Base-by-base conservation (phyloP, 1,140 invertebrate species). In the Ips nitidus region DNA sequence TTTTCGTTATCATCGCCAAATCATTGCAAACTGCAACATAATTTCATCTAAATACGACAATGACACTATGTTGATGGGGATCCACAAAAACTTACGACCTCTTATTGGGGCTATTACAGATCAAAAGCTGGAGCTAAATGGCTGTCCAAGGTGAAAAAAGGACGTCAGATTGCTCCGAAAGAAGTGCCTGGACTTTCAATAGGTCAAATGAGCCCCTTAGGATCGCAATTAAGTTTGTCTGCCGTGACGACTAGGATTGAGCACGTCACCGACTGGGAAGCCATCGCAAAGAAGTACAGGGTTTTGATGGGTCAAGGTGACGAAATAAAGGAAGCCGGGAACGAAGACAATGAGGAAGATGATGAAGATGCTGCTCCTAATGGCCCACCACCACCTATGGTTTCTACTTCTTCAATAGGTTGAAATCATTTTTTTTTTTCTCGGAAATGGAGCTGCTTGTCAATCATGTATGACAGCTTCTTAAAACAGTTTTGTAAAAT, bases 261-360 rank as follows among this genome's bases (percentile, higher is more conserved):
- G 79, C 94, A 93, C 75, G 93, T 96, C 0, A 90, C 93, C 2
- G 94, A 97, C 79, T 97, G 94, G 94, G 90, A 93, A 73, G 83
- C 88, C 1, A 95, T 97, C 40, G 90, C 93, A 4, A 92, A 92
- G 80, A 94, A 94, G 76, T 97, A 95, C 78, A 85, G 93, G n/a
- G 88, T 89, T 0, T 82, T 95, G 1, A 88, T 89, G 77, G 89
- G 92, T 4, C 87, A 88, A 60, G 81, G 86, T 3, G 85, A 88
- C 52, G 87, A 88, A 45, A 82, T 85, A 1, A 78, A 80, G 2
- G 76, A 84, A 6, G 85, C 84, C 40, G 78, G 82, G 0, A 84
- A 80, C 43, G 87, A 88, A 45, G 77, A 80, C 2, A 85, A 83
- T 61, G 83, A 84, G 0, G 80, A 81, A 2, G 79, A 83, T 39